Base-by-base conservation (phyloP, 1,140 invertebrate species). In the Ceratina japonica region DNA sequence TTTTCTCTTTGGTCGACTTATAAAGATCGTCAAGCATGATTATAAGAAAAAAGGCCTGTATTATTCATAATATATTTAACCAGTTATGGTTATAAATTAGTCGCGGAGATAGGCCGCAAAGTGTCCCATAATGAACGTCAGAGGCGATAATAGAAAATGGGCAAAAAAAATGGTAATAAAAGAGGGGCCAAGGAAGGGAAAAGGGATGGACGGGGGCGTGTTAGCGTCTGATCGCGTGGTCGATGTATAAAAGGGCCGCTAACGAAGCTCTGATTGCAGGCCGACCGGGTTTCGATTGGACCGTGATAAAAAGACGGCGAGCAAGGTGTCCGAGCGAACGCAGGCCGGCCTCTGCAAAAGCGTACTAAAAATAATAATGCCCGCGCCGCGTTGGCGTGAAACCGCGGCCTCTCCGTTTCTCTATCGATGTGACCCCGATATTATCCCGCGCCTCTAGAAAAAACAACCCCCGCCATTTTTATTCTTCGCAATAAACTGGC, bases 341-440 rank as follows among this genome's bases (percentile, higher is more conserved):
- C 20, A 65, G 62, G 77, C 51, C 56, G 75, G 24, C 12, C 51
- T 58, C 31, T 78, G 70, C 49, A 84, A 81, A 85, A 81, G 82
- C 79, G 51, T 51, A 75, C 83, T 86, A 87, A 79, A 81, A 84
- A 84, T 88, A 85, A 62, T 77, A 84, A 54, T 59, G 64, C 22
- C 75, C 80, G 84, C 73, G 82, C 80, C 79, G 84, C 84, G 87
- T 86, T 88, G 82, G 85, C 80, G 84, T 86, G 79, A 84, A 88
- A 87, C 81, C 66, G 75, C 74, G 73, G 74, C 76, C 78, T 73
- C 79, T 82, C 86, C 66, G 78, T 51, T 18, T 79, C 66, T 79
- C 75, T 80, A 88, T 87, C 81, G 86, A 82, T 87, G 69, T 88
- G 87, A 86, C 87, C 86, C 79, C 86, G 81, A 87, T 88, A 80